Evolutionary conservation across 2,797 vertebrate genomes (phyloP).

Genomic region (Rhabdomys pumilio): DNA sequence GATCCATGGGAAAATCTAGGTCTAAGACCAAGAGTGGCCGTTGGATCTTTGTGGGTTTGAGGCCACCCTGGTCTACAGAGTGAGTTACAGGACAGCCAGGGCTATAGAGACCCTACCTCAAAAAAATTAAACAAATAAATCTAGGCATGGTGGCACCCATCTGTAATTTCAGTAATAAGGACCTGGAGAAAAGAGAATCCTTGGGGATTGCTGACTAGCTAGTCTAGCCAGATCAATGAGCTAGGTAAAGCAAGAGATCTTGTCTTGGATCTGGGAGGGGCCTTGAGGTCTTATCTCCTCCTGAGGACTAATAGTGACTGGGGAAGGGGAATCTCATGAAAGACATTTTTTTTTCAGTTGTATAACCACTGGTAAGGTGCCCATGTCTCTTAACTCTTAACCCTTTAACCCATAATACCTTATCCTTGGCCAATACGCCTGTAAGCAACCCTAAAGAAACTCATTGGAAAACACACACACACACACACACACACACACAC

Average conservation of each 20-base stretch:
- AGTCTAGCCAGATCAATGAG: background rate
- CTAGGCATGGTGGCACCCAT: background rate
- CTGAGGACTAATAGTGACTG: background rate
- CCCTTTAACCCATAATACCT: background rate
- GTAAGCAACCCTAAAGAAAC: background rate
- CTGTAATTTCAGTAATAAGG: background rate
- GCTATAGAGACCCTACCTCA: background rate
- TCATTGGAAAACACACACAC: background rate
- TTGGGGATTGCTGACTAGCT: background rate
- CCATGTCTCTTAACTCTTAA: background rate
- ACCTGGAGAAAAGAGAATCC: background rate
- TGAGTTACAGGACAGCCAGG: too few relatives aligned
- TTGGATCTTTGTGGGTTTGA: background rate
- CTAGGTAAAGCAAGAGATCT: background rate
- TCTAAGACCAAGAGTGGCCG: background rate
- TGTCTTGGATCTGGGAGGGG: background rate
- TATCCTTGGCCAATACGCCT: background rate
- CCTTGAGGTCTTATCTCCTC: background rate
- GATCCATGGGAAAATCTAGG: too few relatives aligned
- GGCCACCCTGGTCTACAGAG: background rate
- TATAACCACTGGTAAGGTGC: background rate
- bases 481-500: background rate
- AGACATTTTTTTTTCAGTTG: background rate
- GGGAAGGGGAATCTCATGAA: background rate
- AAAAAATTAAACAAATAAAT: background rate